Evolutionary conservation across 2,888 invertebrate species (phyloP), one percentile per base, ranked within the genome.

Genomic region (Epinotia ramella): DNA sequence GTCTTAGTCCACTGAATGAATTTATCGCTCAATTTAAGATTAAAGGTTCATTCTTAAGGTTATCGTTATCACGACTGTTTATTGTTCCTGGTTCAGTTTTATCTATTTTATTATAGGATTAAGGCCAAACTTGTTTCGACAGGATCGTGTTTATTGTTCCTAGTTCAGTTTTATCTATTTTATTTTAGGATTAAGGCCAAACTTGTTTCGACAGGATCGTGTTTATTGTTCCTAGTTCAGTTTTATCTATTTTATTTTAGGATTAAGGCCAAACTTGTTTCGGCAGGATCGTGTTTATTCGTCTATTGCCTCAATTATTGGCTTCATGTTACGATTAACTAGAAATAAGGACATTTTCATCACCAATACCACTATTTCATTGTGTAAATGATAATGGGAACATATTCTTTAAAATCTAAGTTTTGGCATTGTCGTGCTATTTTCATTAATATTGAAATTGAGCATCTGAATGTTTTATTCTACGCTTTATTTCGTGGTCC

Each of bases 21-120:
- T 76, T 76, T 76, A 76, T 76, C 67, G 76, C 71, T 76, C 76
- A 72, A 76, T 76, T 76, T 72, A 46, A 76, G 75, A 76, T 72
- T 72, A 76, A 72, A 67, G 56, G 76, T 76, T 67, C 62, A 76
- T 63, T 72, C 67, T 44, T 76, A 71, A 67, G 76, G 76, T 76
- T 76, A 76, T 76, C 76, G 71, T 49, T 28, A 72, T 76, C 71
- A 76, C 76, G 71, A 76, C 49, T 59, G 67, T 62, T 63, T 28
- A 56, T 49, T 62, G 71, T 76, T 76, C 76, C 76, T 76, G 72
- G n/a, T 75, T 75, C 33, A 64, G 56, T 53, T 72, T n/a, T 64
- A 44, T 76, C 66, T 72, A 28, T n/a, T n/a, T n/a, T n/a, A n/a
- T n/a, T n/a, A n/a, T n/a, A n/a, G n/a, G n/a, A n/a, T n/a, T n/a